Base-by-base conservation (phyloP, 2,113 vertebrate genomes). In the Lasiurus borealis region DNA sequence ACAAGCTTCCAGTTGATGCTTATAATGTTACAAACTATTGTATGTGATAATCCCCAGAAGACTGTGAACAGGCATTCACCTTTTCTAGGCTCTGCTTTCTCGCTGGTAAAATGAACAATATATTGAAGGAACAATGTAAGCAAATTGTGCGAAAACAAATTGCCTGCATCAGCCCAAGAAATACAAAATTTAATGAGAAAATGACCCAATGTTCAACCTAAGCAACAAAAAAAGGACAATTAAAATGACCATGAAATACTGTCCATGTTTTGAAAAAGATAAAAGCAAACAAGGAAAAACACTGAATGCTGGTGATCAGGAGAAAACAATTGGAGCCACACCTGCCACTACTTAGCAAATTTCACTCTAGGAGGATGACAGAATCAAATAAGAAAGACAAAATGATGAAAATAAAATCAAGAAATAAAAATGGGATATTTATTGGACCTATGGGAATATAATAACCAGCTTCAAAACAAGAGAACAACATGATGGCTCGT, bases 381-480 rank as follows among this genome's bases (percentile, higher is more conserved):
- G 40, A 90, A 57, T 87, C 71, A 68, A 90, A 85, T 25, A 90
- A 85, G 85, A 50, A 86, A 92, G 23, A 66, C 14, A 68, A 44
- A 66, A 85, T 82, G 48, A 40, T 23, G 6, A 2, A 4, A 48
- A 54, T 72, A 85, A 34, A 73, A 85, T 36, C 11, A 66, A 46
- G 46, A 76, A 92, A 48, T 85, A 85, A 95, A 95, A 82, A 71
- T 54, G 13, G 18, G 16, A 62, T 68, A 46, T 68, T 76, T 88
- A 69, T 9, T 48, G 50, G 4, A 88, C 54, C 31, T 12, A n/a
- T 15, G 25, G 2, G 78, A 78, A 71, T 76, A 64, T 54, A 15
- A 75, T 72, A 77, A 57, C 14, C 62, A 83, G 15, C 5, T 85
- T 81, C 7, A 52, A 84, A 89, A 78, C 15, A 40, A 54, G 18